These are phyloP conservation scores for Sardina pilchardus DNA, from an alignment of 2,113 vertebrate genomes.

Conservation along the genomic window DNA sequence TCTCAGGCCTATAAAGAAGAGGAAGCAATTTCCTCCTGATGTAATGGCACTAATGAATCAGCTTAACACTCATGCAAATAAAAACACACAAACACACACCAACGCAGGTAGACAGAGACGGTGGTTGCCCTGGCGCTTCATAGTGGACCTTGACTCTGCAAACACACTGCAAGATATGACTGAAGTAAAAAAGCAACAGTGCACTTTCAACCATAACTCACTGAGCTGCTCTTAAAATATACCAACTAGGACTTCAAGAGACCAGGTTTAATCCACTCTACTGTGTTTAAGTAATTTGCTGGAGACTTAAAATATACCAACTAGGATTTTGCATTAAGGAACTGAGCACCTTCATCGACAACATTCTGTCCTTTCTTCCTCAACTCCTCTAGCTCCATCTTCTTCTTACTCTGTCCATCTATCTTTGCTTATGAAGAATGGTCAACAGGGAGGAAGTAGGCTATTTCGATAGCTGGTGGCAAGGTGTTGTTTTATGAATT, in stretches of 20 bases:
- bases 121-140: neutral
- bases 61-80: slow-evolving; percentile 4
- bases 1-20: slow-evolving; percentile 21
- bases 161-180: neutral
- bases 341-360: too few species aligned
- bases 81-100: neutral
- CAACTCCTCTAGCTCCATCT: too few species aligned
- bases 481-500: neutral
- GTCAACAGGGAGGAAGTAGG: neutral
- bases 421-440: neutral
- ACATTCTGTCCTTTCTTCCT: too few species aligned
- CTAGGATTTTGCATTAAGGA: too few species aligned
- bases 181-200: too few species aligned
- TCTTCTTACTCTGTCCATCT: neutral
- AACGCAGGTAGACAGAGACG: neutral
- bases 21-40: slow-evolving; percentile 30
- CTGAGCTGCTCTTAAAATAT: too few species aligned
- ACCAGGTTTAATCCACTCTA: too few species aligned
- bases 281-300: too few species aligned
- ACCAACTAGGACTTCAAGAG: too few species aligned
- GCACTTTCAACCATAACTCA: too few species aligned
- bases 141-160: neutral
- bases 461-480: neutral
- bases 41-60: slow-evolving; percentile 36
- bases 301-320: too few species aligned